Evolutionary conservation across 64 coral and sea anemone species (phyloP), one percentile per base, ranked within the genome.

Genomic region (Acropora tenuis): DNA sequence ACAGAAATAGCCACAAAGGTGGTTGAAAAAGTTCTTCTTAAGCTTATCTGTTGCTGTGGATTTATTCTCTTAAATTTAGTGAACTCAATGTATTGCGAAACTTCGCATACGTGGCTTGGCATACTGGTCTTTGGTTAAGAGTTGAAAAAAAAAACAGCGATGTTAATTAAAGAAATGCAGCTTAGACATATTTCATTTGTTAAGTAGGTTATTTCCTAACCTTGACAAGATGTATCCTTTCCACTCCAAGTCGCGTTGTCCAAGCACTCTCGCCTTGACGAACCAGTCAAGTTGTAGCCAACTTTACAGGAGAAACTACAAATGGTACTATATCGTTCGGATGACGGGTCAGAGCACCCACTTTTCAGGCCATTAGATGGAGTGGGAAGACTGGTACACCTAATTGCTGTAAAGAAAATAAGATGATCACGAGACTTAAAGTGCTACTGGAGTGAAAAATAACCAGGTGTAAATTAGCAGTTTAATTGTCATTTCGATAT

Each of bases 181-280:
- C 12, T 71, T 71, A 71, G 67, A 17, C 67, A 40, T 71, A 5
- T 20, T 71, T 71, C 67, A 40, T 19, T n/a, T 71, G 8, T 71
- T n/a, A 71, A 71, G 67, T 71, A n/a, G 17, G 30, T 71, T 71
- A 71, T 71, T 71, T 59, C 13, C 58, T 83, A 16, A 90, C 88
- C 88, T 90, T 43, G 78, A 80, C 88, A 90, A 5, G 47, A 73
- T 18, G 80, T 18, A 6, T 48, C 45, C 10, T 53, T 15, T 41
- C 88, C 88, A 82, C 88, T 90, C 88, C 88, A 90, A 17, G 77
- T 82, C 41, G 44, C 78, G 42, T 90, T 90, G 53, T 82, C n/a
- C 19, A 90, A 55, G 47, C 88, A 90, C 6, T 47, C 66, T 15
- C 66, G 80, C 6, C 49, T 68, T 55, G 88, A 73, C 48, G 88